A percentile compares a stretch with the other conserved stretches of the same genome.
Evolutionary conservation across 1,140 invertebrate genomes (phyloP).

Genomic region (Apis dorsata): DNA sequence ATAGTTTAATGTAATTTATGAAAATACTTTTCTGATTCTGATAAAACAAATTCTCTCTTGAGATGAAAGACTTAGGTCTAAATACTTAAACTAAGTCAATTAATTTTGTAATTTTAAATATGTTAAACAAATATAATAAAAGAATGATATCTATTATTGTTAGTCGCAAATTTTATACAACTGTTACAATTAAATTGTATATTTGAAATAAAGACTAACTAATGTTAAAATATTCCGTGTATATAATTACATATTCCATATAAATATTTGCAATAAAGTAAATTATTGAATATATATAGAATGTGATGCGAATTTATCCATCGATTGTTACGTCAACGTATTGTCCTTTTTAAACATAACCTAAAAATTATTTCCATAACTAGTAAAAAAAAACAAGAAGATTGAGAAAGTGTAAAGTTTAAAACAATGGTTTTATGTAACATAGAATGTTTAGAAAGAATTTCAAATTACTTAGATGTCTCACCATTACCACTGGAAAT

Average conservation of each 20-base stretch:
- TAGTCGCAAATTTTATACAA: constrained; percentile 56
- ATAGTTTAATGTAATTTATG: constrained; percentile 42
- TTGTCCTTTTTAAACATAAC: constrained; percentile 25
- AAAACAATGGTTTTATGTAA: constrained; percentile 75
- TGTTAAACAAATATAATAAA: constrained; percentile 12
- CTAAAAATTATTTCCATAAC: background rate
- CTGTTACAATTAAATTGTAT: constrained; percentile 56
- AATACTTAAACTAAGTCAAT: constrained; percentile 26
- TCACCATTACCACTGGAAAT: constrained; percentile 65
- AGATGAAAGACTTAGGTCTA: constrained; percentile 17
- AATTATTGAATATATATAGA: background rate
- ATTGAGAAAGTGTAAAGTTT: background rate
- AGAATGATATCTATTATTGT: background rate
- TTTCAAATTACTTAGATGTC: constrained; percentile 73
- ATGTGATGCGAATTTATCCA: background rate
- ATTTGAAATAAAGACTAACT: constrained; percentile 57
- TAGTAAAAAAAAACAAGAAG: background rate
- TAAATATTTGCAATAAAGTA: constrained; percentile 1
- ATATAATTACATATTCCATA: background rate
- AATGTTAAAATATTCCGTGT: constrained; percentile 22
- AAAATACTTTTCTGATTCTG: constrained; percentile 47
- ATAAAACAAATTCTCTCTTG: constrained; percentile 12
- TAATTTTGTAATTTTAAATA: constrained; percentile 41
- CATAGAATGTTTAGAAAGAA: constrained; percentile 71
- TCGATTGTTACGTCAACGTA: background rate